Evolutionary conservation across 2,113 vertebrate species (phyloP), one percentile per base, ranked within the genome.

Genomic region (Columba janthina): DNA sequence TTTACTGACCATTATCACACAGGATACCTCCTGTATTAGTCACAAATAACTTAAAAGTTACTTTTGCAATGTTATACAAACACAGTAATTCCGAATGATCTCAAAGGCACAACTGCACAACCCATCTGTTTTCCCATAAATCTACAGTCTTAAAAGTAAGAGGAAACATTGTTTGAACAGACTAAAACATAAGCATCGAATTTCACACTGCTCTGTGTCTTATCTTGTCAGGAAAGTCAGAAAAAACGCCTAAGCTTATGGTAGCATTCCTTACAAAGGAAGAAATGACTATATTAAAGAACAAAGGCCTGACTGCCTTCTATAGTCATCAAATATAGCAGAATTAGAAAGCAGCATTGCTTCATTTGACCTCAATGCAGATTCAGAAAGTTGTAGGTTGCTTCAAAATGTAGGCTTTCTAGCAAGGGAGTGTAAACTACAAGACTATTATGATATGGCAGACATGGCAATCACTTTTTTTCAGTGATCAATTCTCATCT

Each of bases 51-150:
- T 86, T 32, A 76, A 48, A 86, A 64, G 32, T 57, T 2, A 58
- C 61, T 73, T 74, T 62, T 62, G 28, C 32, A 42, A 46, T 2
- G 2, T 44, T 57, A 46, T 34, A 69, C 24, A 57, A 73, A 62
- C 15, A 32, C 44, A 46, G 5, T 58, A 85, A 70, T 15, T 81
- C 21, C 51, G 32, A 61, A 58, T 38, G 16, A 56, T 26, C 34
- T 66, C 6, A 11, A 42, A 93, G 80, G 21, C 38, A 58, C 0
- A 0, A 54, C 6, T 53, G 44, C n/a, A 61, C 0, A 0, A 32
- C 31, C 21, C 1, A 0, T 9, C 40, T 75, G 10, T 70, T 60
- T 70, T 42, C 26, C 29, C 19, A 54, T 77, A 53, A 54, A 66
- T n/a, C 46, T 31, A 48, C 25, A 48, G 64, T 40, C 38, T 60